A percentile compares a stretch with the other conserved stretches of the same genome.
These are phyloP conservation scores for Actinemys pallida DNA, from an alignment of 2,113 vertebrate species.

Conservation along the genomic window DNA sequence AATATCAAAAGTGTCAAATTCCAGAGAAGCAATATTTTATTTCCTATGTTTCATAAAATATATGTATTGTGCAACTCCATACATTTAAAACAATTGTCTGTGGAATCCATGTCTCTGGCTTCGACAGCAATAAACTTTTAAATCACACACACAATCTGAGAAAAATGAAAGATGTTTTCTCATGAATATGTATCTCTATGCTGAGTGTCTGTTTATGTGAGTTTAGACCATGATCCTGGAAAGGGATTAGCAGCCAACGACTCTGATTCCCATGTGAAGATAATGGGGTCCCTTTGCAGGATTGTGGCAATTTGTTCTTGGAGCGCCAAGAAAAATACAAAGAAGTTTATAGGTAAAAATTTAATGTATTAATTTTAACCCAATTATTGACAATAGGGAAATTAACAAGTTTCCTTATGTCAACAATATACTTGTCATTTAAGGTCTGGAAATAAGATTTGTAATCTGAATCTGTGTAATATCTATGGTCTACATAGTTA, in stretches of 20 bases:
- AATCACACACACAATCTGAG: not conserved
- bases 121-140: not conserved
- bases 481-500: not conserved
- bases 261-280: not conserved
- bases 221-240: not conserved
- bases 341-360: not conserved
- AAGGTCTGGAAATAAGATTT: not conserved
- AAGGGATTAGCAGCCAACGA: not conserved
- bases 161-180: not conserved
- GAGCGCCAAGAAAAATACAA: not conserved
- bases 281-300: not conserved
- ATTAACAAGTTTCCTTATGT: conserved; percentile 6
- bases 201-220: not conserved
- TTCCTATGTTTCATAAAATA: not conserved
- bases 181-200: not conserved
- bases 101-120: not conserved
- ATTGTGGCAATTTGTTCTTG: not conserved
- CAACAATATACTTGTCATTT: not conserved
- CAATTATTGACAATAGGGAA: conserved; percentile 3
- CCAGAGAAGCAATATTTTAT: not conserved
- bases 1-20: not conserved
- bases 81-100: not conserved
- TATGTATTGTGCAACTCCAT: not conserved
- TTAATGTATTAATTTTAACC: conserved; percentile 1
- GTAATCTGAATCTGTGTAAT: not conserved